Evolutionary conservation across 2,797 vertebrate species (phyloP).

Genomic region (Macrochelys suwanniensis): DNA sequence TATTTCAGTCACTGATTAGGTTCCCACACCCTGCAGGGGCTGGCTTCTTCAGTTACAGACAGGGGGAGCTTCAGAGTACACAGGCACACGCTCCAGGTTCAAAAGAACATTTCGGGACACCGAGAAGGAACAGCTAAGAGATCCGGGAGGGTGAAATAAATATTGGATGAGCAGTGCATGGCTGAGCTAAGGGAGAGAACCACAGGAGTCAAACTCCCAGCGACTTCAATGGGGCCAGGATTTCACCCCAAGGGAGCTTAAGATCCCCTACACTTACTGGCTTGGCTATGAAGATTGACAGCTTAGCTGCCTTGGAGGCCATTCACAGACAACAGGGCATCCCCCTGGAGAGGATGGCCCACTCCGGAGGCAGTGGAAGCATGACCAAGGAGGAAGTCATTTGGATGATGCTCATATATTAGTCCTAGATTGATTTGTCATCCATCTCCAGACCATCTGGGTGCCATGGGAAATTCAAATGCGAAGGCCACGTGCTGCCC

Average conservation of each 20-base stretch:
- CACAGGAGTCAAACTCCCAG: conserved; percentile 39
- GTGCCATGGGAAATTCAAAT: accelerated
- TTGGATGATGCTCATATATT: accelerated
- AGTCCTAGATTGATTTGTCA: neutral
- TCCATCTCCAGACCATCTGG: neutral
- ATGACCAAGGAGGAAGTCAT: accelerated
- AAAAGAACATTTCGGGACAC: neutral
- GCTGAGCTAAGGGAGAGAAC: conserved; percentile 23
- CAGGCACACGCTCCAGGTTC: neutral
- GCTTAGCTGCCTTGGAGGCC: neutral
- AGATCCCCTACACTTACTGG: conserved; percentile 6
- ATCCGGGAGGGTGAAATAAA: conserved; percentile 30
- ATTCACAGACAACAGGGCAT: neutral
- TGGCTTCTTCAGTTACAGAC: accelerated
- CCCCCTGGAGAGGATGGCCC: neutral
- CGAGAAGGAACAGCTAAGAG: conserved; percentile 22
- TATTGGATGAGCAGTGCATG: neutral
- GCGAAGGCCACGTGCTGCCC: accelerated
- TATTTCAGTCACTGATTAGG: neutral
- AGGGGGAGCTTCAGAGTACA: neutral
- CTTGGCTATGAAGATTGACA: neutral
- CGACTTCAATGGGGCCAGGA: neutral
- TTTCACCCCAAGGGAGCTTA: conserved; percentile 35
- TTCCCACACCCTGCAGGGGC: neutral
- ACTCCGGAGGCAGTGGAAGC: neutral